phyloP scores from a whole-genome alignment of 2,888 invertebrate genomes.

The Mimas tiliae region DNA sequence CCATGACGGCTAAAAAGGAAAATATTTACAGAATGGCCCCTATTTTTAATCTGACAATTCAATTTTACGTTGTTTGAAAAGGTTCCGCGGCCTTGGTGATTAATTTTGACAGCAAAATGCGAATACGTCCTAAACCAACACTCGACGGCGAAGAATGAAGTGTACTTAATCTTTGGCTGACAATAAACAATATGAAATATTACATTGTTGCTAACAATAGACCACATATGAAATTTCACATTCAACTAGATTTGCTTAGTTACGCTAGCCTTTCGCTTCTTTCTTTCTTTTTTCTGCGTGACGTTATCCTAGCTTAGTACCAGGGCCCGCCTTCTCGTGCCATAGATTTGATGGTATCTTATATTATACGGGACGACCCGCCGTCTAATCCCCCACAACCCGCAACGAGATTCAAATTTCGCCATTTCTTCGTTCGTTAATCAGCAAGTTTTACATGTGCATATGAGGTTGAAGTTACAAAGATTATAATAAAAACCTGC shows the following conservation, averaged over 20 bases:
- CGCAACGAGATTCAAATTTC: too few species aligned
- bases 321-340: too few species aligned
- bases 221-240: not conserved
- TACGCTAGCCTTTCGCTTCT: too few species aligned
- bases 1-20: not conserved
- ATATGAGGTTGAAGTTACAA: too few species aligned
- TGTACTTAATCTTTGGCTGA: not conserved
- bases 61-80: slow-evolving; percentile 26
- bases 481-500: too few species aligned
- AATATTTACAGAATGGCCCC: slow-evolving; percentile 3
- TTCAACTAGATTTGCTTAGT: not conserved
- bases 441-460: too few species aligned
- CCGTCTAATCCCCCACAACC: too few species aligned
- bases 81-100: slow-evolving; percentile 12
- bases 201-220: not conserved
- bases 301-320: too few species aligned
- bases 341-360: too few species aligned
- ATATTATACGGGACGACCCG: too few species aligned
- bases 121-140: slow-evolving; percentile 28
- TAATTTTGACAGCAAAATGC: slow-evolving; percentile 15
- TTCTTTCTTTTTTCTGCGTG: too few species aligned
- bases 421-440: too few species aligned
- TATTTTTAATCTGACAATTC: slow-evolving; percentile 4
- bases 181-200: not conserved
- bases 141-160: not conserved